A percentile compares a stretch with the other conserved stretches of the same genome.
phyloP scores from a whole-genome alignment of 1,140 invertebrate genomes.

The Bombus waltoni region DNA sequence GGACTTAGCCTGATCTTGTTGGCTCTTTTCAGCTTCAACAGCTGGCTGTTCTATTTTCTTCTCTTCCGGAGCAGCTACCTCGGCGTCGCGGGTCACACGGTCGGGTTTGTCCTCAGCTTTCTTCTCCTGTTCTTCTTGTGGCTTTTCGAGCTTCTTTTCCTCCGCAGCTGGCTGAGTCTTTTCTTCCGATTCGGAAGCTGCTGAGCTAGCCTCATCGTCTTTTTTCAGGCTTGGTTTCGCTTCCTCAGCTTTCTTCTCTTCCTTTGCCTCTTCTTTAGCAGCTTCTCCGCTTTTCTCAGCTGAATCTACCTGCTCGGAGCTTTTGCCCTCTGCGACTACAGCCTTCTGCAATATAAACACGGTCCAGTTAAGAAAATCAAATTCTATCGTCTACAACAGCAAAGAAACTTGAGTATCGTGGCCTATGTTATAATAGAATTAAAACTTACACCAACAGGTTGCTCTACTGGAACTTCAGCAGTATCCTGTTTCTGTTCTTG shows the following conservation, averaged over 20 bases:
- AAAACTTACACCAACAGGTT: conserved; percentile 13
- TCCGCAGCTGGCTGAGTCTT: conserved; percentile 11
- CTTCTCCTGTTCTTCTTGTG: conserved; percentile 35
- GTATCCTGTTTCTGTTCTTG: conserved; percentile 25
- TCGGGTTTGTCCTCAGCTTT: conserved; percentile 71
- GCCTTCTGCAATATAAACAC: conserved; percentile 17
- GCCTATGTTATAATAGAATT: background rate
- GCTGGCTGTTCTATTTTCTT: conserved; percentile 39
- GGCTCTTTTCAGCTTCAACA: conserved; percentile 43
- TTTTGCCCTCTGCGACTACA: conserved; percentile 54
- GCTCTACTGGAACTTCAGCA: conserved; percentile 4
- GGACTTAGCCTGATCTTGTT: background rate
- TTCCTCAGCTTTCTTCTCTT: conserved; percentile 63
- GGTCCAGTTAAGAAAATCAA: background rate
- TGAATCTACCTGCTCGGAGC: conserved; percentile 50
- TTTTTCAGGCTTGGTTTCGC: conserved; percentile 37
- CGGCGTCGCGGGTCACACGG: conserved; percentile 76
- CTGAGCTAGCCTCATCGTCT: conserved; percentile 24
- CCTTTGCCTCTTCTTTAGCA: conserved; percentile 51
- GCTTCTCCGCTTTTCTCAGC: conserved; percentile 53
- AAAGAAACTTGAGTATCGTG: background rate
- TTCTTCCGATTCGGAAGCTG: conserved; percentile 27
- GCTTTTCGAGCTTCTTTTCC: conserved; percentile 53
- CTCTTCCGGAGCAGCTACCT: conserved; percentile 62
- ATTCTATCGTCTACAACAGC: background rate